Evolutionary conservation across 1,140 invertebrate genomes (phyloP), one percentile per base, ranked within the genome.

Genomic region (Rhopalosiphum padi): DNA sequence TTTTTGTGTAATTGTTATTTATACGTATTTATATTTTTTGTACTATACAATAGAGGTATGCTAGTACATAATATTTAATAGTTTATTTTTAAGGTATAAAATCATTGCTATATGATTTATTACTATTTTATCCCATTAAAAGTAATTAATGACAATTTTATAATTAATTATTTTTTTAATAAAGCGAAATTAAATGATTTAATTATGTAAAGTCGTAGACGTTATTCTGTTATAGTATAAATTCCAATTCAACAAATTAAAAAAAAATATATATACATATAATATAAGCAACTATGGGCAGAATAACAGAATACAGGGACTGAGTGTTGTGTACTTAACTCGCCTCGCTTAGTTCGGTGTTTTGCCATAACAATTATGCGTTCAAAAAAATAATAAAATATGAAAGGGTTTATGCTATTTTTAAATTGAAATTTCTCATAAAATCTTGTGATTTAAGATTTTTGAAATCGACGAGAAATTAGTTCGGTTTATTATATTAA

Each of bases 141-240:
- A n/a, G 30, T 77, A 77, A 77, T 77, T 77, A 77, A 77, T 77
- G 23, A n/a, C n/a, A 15, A 77, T n/a, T n/a, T n/a, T 77, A 77
- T 77, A 77, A 77, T 77, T 77, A 77, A 77, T 77, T 77, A n/a
- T 77, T 77, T 77, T 77, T 77, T 77, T 18, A 77, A 77, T 77
- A 77, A 77, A 77, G 30, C 60, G 1, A 77, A 77, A 77, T n/a
- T 77, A 77, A 77, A 77, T 77, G 30, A 77, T 77, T 77, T 35
- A n/a, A 77, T 77, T 35, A 77, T 77, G n/a, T 77, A 18, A 77
- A 77, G 60, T 35, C n/a, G 60, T 77, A 77, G 5, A 77, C 30
- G 30, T 77, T 77, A n/a, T n/a, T 18, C 30, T 77, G 30, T 77
- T 35, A 77, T 68, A 77, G 4, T 18, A 6, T 77, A 77, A 77